A percentile compares a stretch with the other conserved stretches of the same genome.
Evolutionary conservation across 2,888 invertebrate genomes (phyloP).

Genomic region (Tetragnatha montana): DNA sequence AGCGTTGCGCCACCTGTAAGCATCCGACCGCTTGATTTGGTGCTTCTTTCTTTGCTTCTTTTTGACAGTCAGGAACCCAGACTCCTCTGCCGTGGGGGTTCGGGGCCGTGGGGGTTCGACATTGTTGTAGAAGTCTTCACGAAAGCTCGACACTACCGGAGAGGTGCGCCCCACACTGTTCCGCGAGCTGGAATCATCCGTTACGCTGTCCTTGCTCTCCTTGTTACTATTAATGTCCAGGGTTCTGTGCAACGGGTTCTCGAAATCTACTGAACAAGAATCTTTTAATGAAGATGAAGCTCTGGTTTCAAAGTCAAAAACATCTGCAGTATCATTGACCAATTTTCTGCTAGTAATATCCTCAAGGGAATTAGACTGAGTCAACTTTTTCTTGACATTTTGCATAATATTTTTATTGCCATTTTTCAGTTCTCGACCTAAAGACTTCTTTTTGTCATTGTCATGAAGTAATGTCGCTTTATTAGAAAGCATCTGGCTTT

Average conservation of each 20-base stretch:
- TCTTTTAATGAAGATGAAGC: slow-evolving; percentile 22
- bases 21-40: slow-evolving; percentile 63
- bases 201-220: slow-evolving; percentile 10
- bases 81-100: slow-evolving; percentile 72
- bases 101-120: slow-evolving; percentile 21
- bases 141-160: slow-evolving; percentile 60
- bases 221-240: slow-evolving; percentile 60
- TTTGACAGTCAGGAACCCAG: slow-evolving; percentile 88
- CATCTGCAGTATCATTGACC: not conserved
- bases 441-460: slow-evolving; percentile 68
- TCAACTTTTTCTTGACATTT: slow-evolving; percentile 74
- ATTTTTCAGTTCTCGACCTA: slow-evolving; percentile 53
- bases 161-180: not conserved
- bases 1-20: slow-evolving; percentile 53
- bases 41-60: slow-evolving; percentile 82
- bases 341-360: slow-evolving; percentile 17
- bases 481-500: slow-evolving; percentile 22
- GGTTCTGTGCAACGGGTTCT: not conserved
- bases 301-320: slow-evolving; percentile 26
- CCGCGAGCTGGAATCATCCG: not conserved
- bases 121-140: slow-evolving; percentile 65
- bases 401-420: slow-evolving; percentile 47
- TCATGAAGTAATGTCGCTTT: slow-evolving; percentile 56
- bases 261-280: not conserved
- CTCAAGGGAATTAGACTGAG: slow-evolving; percentile 57